Percentiles rank a stretch among this genome's conserved stretches.
Conservation (phyloP, 2,113 vertebrate species). For the Sitta europaea region DNA sequence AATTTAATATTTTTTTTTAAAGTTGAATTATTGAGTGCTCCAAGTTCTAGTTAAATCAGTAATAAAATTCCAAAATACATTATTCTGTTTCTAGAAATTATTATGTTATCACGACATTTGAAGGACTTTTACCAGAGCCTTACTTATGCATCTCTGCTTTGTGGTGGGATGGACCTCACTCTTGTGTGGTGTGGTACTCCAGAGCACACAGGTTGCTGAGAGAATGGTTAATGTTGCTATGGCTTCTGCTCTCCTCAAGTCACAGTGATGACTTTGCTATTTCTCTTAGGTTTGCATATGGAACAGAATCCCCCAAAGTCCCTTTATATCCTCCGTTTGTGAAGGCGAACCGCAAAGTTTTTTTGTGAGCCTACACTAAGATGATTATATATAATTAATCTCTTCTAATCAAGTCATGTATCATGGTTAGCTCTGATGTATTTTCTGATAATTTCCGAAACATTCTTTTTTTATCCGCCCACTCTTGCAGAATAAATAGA, state of each 20-base stretch:
- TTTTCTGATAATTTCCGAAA: background rate
- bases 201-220: background rate
- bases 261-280: background rate
- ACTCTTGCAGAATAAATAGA: background rate
- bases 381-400: background rate
- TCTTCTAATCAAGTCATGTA: background rate
- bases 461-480: background rate
- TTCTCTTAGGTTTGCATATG: background rate
- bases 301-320: background rate
- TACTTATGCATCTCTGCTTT: background rate
- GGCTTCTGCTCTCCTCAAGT: background rate
- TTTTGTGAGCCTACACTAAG: background rate
- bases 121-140: background rate
- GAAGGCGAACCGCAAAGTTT: background rate
- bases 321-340: background rate
- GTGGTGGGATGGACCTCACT: background rate
- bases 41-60: background rate
- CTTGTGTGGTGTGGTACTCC: background rate
- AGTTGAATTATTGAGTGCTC: background rate
- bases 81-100: background rate
- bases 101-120: background rate
- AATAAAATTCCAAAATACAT: background rate
- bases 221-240: accelerated
- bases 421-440: background rate
- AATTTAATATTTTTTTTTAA: background rate